A percentile compares a stretch with the other conserved stretches of the same genome.
phyloP scores from a whole-genome alignment of 2,888 invertebrate species.

The Leptothorax acervorum region DNA sequence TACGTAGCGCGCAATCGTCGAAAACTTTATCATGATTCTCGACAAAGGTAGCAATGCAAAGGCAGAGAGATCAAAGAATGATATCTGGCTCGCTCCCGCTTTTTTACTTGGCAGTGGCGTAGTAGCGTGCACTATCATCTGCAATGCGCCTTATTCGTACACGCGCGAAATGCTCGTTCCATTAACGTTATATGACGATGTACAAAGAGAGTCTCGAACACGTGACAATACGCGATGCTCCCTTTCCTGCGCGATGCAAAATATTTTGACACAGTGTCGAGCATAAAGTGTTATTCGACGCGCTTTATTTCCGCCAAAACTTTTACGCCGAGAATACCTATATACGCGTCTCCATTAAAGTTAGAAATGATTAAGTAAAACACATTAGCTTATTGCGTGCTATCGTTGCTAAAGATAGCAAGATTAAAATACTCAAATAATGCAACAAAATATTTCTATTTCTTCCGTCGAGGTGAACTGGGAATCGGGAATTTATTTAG shows the following conservation, averaged over 20 bases:
- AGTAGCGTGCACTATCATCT: constrained; percentile 19
- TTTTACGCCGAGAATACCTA: neutral
- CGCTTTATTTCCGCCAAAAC: neutral
- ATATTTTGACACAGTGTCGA: constrained; percentile 36
- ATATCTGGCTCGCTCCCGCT: constrained; percentile 9
- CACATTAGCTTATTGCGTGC: constrained; percentile 40
- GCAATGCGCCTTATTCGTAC: constrained; percentile 38
- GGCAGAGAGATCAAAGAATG: constrained; percentile 47
- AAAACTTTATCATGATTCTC: constrained; percentile 45
- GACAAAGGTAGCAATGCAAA: constrained; percentile 38
- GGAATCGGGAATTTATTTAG: neutral
- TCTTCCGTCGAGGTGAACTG: neutral
- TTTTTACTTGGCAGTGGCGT: neutral
- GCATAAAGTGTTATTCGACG: neutral
- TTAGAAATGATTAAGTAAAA: constrained; percentile 25
- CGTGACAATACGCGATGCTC: constrained; percentile 30
- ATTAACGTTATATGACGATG: constrained; percentile 35
- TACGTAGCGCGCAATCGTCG: constrained; percentile 52
- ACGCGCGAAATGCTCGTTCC: constrained; percentile 44
- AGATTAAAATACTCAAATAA: neutral
- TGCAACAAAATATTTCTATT: neutral
- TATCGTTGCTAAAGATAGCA: too few species aligned
- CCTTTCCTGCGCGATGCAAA: constrained; percentile 24
- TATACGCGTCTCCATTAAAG: neutral
- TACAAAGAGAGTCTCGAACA: constrained; percentile 23